A percentile compares a stretch with the other conserved stretches of the same genome.
Evolutionary conservation across 1,140 invertebrate genomes (phyloP).

Genomic region (Agrilus planipennis): DNA sequence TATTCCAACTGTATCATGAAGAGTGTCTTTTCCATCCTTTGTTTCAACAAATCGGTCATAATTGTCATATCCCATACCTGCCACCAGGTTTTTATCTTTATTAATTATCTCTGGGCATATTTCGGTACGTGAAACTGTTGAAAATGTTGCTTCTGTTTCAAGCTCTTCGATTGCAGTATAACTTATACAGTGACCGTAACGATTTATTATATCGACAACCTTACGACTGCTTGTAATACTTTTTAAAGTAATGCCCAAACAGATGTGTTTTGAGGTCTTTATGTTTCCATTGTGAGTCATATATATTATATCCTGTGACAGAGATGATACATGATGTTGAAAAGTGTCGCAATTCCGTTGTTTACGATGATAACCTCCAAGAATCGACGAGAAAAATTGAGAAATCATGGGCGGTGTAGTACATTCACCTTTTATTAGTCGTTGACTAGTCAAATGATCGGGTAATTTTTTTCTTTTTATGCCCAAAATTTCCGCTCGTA

Average conservation of each 20-base stretch:
- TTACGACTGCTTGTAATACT: slow-evolving; percentile 25
- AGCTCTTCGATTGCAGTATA: neutral
- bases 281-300: slow-evolving; percentile 16
- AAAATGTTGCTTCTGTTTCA: slow-evolving; percentile 1
- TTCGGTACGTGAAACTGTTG: neutral
- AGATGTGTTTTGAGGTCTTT: slow-evolving; percentile 26
- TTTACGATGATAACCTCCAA: too few species aligned
- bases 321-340: too few species aligned
- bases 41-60: slow-evolving; percentile 35
- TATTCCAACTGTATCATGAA: slow-evolving; percentile 39
- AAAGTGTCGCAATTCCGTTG: too few species aligned
- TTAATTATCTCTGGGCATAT: slow-evolving; percentile 21
- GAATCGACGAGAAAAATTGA: too few species aligned
- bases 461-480: slow-evolving; percentile 7
- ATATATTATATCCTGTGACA: slow-evolving; percentile 21
- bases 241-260: slow-evolving; percentile 23
- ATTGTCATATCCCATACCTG: slow-evolving; percentile 33
- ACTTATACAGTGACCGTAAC: neutral
- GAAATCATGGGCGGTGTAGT: too few species aligned
- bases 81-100: neutral
- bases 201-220: neutral
- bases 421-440: slow-evolving; percentile 20
- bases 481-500: slow-evolving; percentile 11
- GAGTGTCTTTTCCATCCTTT: slow-evolving; percentile 30
- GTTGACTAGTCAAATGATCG: too few species aligned